phyloP scores from a whole-genome alignment of 2,888 invertebrate species.

The Drepana falcataria region DNA sequence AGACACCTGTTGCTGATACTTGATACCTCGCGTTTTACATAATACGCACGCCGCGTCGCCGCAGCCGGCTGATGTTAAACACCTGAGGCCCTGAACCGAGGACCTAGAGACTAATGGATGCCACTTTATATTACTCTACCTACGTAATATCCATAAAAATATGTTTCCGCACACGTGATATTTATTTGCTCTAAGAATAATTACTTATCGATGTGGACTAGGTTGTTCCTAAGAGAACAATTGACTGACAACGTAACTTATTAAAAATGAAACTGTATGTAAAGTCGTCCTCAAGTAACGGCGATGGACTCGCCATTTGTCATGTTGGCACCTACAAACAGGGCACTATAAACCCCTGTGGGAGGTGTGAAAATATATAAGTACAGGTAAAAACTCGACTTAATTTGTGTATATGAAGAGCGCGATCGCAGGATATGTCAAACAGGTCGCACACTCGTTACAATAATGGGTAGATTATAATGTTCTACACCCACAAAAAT shows the following conservation, averaged over 20 bases:
- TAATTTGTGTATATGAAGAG: too few species aligned
- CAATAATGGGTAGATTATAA: too few species aligned
- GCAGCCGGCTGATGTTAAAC: conserved; percentile 29
- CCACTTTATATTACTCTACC: conserved; percentile 1
- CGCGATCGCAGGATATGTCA: too few species aligned
- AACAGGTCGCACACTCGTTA: too few species aligned
- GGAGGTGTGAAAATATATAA: too few species aligned
- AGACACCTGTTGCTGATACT: conserved; percentile 57
- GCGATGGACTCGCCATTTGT: too few species aligned
- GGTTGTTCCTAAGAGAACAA: not conserved
- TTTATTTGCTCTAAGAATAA: not conserved
- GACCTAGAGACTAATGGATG: conserved; percentile 7
- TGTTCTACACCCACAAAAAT: too few species aligned
- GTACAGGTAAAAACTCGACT: too few species aligned
- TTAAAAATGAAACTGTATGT: not conserved
- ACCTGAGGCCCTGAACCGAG: conserved; percentile 29
- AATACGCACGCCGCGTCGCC: conserved; percentile 41
- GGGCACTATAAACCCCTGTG: too few species aligned
- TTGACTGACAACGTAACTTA: not conserved
- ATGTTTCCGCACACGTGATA: not conserved
- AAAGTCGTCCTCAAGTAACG: not conserved
- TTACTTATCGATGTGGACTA: too few species aligned
- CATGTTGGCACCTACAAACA: too few species aligned
- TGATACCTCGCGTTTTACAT: conserved; percentile 55
- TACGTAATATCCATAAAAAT: not conserved